A percentile compares a stretch with the other conserved stretches of the same genome.
Conservation (phyloP, 2,888 invertebrate genomes). For the Metallyticus violacea region DNA sequence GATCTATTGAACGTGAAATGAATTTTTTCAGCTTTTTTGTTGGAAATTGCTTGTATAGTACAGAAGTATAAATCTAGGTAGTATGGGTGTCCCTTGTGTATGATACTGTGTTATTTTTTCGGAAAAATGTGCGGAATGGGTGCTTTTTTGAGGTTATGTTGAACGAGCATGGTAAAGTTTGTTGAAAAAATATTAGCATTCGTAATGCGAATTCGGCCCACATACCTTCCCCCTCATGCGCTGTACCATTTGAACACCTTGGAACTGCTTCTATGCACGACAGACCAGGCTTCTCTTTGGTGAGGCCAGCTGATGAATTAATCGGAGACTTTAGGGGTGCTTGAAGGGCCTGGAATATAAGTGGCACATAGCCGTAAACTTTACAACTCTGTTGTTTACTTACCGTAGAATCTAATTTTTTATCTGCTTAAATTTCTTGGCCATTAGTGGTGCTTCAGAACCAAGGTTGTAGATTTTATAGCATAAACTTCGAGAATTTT, state of each 20-base stretch:
- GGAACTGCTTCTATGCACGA: neutral
- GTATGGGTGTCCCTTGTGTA: neutral
- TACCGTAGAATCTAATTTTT: too few relatives aligned
- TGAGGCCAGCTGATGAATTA: neutral
- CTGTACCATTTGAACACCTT: neutral
- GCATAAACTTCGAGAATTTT: too few relatives aligned
- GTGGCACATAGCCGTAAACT: too few relatives aligned
- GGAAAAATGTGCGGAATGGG: neutral
- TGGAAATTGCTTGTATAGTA: slow-evolving; percentile 7
- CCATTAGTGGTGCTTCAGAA: too few relatives aligned
- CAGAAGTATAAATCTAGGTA: neutral
- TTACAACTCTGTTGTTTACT: too few relatives aligned
- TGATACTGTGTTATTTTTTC: neutral
- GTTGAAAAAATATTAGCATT: neutral
- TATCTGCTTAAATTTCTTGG: too few relatives aligned
- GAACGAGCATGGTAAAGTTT: neutral
- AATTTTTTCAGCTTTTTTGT: neutral
- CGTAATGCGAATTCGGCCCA: neutral
- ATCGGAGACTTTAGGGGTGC: neutral
- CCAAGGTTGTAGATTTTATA: too few relatives aligned
- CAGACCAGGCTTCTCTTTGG: neutral
- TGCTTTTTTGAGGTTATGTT: neutral
- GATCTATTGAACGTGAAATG: slow-evolving; percentile 14
- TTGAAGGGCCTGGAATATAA: neutral
- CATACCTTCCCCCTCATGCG: neutral